Conservation (phyloP, 2,888 invertebrate genomes). For the Dynastes tityus region DNA sequence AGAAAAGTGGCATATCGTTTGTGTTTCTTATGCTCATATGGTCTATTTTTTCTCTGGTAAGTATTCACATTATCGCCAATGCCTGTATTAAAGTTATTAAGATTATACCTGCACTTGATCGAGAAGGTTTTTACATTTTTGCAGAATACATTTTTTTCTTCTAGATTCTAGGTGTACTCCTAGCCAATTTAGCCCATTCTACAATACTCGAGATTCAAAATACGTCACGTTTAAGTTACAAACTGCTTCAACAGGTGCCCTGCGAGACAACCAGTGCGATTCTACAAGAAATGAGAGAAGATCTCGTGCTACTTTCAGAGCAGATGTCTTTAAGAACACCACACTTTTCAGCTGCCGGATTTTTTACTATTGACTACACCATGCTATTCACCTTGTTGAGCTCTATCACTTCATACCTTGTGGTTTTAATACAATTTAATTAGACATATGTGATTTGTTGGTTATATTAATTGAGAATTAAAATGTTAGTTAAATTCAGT, state of each 20-base stretch:
- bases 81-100: not conserved
- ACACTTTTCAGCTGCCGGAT: conserved; percentile 49
- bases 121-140: not conserved
- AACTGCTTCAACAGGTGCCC: conserved; percentile 37
- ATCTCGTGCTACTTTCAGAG: conserved; percentile 46
- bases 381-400: conserved; percentile 50
- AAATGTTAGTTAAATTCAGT: too few relatives aligned
- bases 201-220: conserved; percentile 30
- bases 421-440: conserved; percentile 49
- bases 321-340: conserved; percentile 45
- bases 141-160: not conserved
- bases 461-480: too few relatives aligned
- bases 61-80: not conserved
- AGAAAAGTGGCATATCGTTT: conserved; percentile 23
- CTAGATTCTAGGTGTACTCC: conserved; percentile 32
- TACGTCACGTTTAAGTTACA: conserved; percentile 39
- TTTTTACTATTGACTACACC: conserved; percentile 50
- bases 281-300: conserved; percentile 35
- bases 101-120: too few relatives aligned
- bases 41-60: conserved; percentile 42
- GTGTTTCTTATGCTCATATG: conserved; percentile 39
- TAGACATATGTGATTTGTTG: not conserved
- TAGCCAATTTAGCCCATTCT: conserved; percentile 44
- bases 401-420: conserved; percentile 50
- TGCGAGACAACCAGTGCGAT: not conserved